These are phyloP conservation scores for Ferdinandea cuprea DNA, from an alignment of 2,888 invertebrate genomes.

Conservation along the genomic window DNA sequence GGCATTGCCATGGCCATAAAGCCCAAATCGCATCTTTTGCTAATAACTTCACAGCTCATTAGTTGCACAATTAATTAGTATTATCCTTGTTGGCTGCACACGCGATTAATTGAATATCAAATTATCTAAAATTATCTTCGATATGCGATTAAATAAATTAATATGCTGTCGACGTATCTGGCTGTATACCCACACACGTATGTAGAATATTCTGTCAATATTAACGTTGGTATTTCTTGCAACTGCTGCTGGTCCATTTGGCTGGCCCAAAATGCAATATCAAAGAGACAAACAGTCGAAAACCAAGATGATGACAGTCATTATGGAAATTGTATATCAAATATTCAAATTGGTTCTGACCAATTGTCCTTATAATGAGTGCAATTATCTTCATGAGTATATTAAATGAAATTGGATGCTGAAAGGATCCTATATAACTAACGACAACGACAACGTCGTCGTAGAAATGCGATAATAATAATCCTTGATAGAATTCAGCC, in stretches of 20 bases:
- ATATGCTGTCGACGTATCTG: constrained; percentile 58
- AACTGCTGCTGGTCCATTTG: too few relatives aligned
- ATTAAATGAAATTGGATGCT: constrained; percentile 55
- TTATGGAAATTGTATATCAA: constrained; percentile 59
- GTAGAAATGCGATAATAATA: constrained; percentile 38
- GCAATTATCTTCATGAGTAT: constrained; percentile 62
- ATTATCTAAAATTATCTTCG: constrained; percentile 65
- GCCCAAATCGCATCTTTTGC: constrained; percentile 59
- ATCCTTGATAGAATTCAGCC: constrained; percentile 4
- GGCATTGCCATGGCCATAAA: constrained; percentile 1
- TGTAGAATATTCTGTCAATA: too few relatives aligned
- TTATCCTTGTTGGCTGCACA: constrained; percentile 69
- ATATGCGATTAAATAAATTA: constrained; percentile 71
- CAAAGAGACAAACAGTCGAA: too few relatives aligned
- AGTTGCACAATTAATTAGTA: constrained; percentile 68
- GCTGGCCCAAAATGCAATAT: too few relatives aligned
- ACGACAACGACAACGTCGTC: not conserved
- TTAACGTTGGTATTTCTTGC: too few relatives aligned
- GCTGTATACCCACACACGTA: too few relatives aligned
- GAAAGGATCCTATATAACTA: too few relatives aligned
- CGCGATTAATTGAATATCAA: constrained; percentile 73
- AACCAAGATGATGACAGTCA: constrained; percentile 44
- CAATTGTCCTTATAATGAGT: constrained; percentile 66
- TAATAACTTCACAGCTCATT: constrained; percentile 71
- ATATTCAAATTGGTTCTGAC: constrained; percentile 61